Percentiles rank a stretch among this genome's conserved stretches.
Conservation (phyloP, 2,797 vertebrate genomes). For the Staurois parvus region DNA sequence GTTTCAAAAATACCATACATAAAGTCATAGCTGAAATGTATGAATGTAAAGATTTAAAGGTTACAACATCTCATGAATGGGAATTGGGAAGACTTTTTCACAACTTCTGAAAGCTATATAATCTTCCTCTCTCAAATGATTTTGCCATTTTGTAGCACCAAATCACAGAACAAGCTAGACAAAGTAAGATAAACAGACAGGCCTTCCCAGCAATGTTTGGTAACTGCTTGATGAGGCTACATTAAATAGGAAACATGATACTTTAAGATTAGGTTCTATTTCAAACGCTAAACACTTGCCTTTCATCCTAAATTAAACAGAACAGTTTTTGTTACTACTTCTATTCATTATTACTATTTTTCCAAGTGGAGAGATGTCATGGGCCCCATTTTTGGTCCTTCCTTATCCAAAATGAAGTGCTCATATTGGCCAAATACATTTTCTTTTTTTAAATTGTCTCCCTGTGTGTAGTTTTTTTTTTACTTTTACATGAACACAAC, state of each 20-base stretch:
- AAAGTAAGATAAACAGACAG: slow-evolving; percentile 42
- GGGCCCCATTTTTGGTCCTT: slow-evolving; percentile 24
- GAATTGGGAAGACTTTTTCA: slow-evolving; percentile 10
- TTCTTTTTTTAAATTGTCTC: neutral
- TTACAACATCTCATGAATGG: slow-evolving; percentile 34
- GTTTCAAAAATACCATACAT: slow-evolving; percentile 42
- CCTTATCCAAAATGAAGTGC: slow-evolving; percentile 35
- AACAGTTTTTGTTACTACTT: slow-evolving; percentile 33
- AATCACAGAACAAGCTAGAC: slow-evolving; percentile 28
- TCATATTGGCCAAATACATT: slow-evolving; percentile 27
- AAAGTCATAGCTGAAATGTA: slow-evolving; percentile 48
- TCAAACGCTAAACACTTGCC: slow-evolving; percentile 9
- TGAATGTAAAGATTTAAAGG: slow-evolving; percentile 55
- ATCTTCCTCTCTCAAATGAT: slow-evolving; percentile 23
- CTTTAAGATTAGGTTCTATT: slow-evolving; percentile 9
- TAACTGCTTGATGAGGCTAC: slow-evolving; percentile 15
- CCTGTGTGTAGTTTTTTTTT: slow-evolving; percentile 4
- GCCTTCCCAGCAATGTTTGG: slow-evolving; percentile 46
- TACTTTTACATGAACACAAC: neutral
- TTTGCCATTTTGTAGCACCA: slow-evolving; percentile 19
- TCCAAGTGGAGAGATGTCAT: slow-evolving; percentile 6
- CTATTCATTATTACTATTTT: slow-evolving; percentile 10
- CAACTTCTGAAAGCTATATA: slow-evolving; percentile 43
- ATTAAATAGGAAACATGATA: slow-evolving; percentile 31
- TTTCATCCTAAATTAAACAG: slow-evolving; percentile 38